Evolutionary conservation across 64 coral and sea anemone genomes (phyloP), one percentile per base, ranked within the genome.

Genomic region (Pocillopora damicornis): DNA sequence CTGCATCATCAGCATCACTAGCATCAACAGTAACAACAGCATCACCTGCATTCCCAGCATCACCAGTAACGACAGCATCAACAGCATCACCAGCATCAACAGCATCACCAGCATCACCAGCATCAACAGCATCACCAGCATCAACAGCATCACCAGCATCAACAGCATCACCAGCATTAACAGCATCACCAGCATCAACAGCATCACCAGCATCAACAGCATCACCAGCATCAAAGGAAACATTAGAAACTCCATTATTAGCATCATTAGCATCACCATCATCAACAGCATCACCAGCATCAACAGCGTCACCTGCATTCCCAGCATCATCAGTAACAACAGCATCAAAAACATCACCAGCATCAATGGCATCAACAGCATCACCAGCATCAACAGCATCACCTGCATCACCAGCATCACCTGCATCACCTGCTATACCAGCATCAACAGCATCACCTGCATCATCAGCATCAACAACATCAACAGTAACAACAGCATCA

Each of bases 301-400:
- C 78, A 90, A 18, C 57, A 73, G 13, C 58, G 35, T 42, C n/a
- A 12, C 37, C 18, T 26, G 62, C 36, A 78, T 11, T 9, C 20
- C 42, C 78, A 1, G 16, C 20, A 59, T 35, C 75, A 73, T 23
- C 83, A 42, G 42, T 18, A 35, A 20, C 20, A 87, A 58, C 58
- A 35, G 38, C 74, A 77, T 74, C 79, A 77, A 59, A n/a, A 36
- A 76, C 1, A 59, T 58, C 67, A 59, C 45, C 65, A 38, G 56
- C 85, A 62, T 30, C 65, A 37, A 58, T 0, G 14, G 56, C 64
- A 35, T 30, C 71, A n/a, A 30, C 35, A 61, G 58, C 30, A 30
- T 30, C 11, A 88, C 71, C 38, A 25, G 73, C 76, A 74, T 11
- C 76, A 38, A 72, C 64, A 26, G 37, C 88, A 73, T 75, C 38